These are phyloP conservation scores for Drosophila formosana DNA, from an alignment of 2,888 invertebrate species.

Conservation along the genomic window DNA sequence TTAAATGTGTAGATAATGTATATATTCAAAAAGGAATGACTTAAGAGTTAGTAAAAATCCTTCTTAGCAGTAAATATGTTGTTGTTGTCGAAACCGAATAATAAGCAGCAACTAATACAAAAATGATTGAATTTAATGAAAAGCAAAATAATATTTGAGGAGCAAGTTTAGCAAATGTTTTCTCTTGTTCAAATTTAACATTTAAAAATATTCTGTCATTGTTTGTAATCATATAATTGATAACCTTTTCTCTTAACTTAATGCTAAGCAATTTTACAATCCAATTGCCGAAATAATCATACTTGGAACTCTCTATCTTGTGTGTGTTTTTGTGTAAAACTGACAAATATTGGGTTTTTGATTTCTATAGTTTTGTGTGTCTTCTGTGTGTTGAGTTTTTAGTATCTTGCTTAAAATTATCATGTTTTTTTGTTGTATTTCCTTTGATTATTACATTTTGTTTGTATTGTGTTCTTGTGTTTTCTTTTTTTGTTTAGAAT, in stretches of 20 bases:
- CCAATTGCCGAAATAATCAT: conserved; percentile 41
- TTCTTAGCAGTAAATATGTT: conserved; percentile 69
- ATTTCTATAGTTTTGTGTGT: conserved; percentile 41
- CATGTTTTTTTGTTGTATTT: conserved; percentile 42
- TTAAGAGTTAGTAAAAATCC: conserved; percentile 80
- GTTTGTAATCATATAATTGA: conserved; percentile 34
- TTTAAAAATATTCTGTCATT: conserved; percentile 26
- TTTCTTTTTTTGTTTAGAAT: conserved; percentile 37
- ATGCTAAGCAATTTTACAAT: conserved; percentile 72
- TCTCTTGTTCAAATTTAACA: conserved; percentile 52
- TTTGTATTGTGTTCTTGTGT: conserved; percentile 21
- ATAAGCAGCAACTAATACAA: conserved; percentile 36
- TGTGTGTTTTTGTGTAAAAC: conserved; percentile 14
- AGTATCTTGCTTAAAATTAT: conserved; percentile 63
- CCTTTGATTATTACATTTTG: conserved; percentile 75
- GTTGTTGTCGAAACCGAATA: conserved; percentile 48
- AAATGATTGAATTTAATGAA: conserved; percentile 9
- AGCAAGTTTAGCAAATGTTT: conserved; percentile 30
- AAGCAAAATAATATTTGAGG: conserved; percentile 15
- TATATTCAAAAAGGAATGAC: conserved; percentile 77
- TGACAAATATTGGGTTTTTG: conserved; percentile 37
- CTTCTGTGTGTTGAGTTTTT: conserved; percentile 32
- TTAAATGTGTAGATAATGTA: conserved; percentile 36
- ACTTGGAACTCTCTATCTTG: conserved; percentile 39
- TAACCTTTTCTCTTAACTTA: conserved; percentile 52